Percentiles rank a stretch among this genome's conserved stretches.
phyloP scores from a whole-genome alignment of 1,140 invertebrate genomes.

The Plectrocnemia conspersa region DNA sequence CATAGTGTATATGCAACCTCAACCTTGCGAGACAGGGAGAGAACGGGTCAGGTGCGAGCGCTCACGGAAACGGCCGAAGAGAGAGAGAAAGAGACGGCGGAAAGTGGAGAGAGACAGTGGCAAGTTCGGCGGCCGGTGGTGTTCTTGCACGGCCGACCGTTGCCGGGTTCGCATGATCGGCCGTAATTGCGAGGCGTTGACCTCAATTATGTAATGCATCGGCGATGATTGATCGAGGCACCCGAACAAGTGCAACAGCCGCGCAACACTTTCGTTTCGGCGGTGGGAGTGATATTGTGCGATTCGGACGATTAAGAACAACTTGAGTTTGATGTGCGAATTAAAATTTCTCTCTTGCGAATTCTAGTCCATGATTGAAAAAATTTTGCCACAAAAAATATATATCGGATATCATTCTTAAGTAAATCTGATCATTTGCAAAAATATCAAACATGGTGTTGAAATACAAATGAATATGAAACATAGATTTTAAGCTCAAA shows the following conservation, averaged over 20 bases:
- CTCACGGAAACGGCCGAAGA: slow-evolving; percentile 43
- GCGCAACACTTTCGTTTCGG: neutral
- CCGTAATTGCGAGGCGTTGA: slow-evolving; percentile 28
- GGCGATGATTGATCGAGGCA: slow-evolving; percentile 27
- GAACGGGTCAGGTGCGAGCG: slow-evolving; percentile 36
- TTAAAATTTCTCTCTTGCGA: too few relatives aligned
- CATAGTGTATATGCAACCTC: slow-evolving; percentile 54
- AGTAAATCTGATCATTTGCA: too few relatives aligned
- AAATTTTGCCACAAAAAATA: too few relatives aligned
- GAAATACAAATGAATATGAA: too few relatives aligned
- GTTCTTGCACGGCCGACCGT: slow-evolving; percentile 20
- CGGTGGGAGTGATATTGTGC: neutral
- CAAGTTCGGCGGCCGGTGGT: slow-evolving; percentile 12
- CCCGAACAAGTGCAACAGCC: slow-evolving; percentile 2
- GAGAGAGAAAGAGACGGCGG: slow-evolving; percentile 47
- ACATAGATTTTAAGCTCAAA: too few relatives aligned
- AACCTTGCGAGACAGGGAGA: slow-evolving; percentile 54
- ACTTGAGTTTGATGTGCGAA: too few relatives aligned
- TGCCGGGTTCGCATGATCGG: slow-evolving; percentile 26
- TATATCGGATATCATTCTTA: too few relatives aligned
- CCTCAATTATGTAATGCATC: slow-evolving; percentile 30
- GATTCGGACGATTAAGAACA: too few relatives aligned
- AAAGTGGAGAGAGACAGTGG: slow-evolving; percentile 44
- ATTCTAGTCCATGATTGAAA: too few relatives aligned
- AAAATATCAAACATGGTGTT: too few relatives aligned